A percentile compares a stretch with the other conserved stretches of the same genome.
These are phyloP conservation scores for Drosophila anomelani DNA, from an alignment of 2,888 invertebrate genomes.

Conservation along the genomic window DNA sequence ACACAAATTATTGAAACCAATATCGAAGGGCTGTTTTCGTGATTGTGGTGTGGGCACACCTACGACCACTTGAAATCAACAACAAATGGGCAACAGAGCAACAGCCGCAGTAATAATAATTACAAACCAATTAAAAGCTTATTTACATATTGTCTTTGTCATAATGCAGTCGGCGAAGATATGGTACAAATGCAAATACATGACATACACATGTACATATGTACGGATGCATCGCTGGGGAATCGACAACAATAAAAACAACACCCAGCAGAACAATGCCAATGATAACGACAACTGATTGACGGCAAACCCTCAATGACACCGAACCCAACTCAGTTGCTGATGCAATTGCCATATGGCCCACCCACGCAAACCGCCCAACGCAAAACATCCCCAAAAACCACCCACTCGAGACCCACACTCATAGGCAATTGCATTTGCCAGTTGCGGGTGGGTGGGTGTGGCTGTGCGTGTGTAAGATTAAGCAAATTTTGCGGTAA, in stretches of 20 bases:
- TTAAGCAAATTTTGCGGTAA: constrained; percentile 52
- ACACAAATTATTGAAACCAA: constrained; percentile 62
- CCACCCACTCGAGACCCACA: constrained; percentile 1
- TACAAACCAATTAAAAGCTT: constrained; percentile 73
- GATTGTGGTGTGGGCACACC: constrained; percentile 11
- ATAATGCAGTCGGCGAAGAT: constrained; percentile 33
- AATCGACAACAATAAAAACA: constrained; percentile 23
- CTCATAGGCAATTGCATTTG: constrained; percentile 17
- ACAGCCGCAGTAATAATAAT: constrained; percentile 72
- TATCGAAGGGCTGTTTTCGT: constrained; percentile 15
- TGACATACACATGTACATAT: not conserved
- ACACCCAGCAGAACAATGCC: constrained; percentile 17
- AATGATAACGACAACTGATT: constrained; percentile 39
- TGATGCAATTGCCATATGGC: constrained; percentile 20
- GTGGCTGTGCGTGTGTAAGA: constrained; percentile 19
- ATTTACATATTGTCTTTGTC: constrained; percentile 57
- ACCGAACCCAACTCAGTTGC: constrained; percentile 14
- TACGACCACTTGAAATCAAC: constrained; percentile 24
- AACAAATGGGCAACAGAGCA: constrained; percentile 16
- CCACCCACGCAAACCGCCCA: constrained; percentile 22
- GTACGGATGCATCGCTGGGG: constrained; percentile 3
- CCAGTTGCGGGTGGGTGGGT: constrained; percentile 7
- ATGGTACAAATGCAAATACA: constrained; percentile 12
- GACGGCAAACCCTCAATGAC: constrained; percentile 42
- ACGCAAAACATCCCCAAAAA: constrained; percentile 1